These are phyloP conservation scores for Plebejus melissa DNA, from an alignment of 2,888 invertebrate species.

Conservation along the genomic window DNA sequence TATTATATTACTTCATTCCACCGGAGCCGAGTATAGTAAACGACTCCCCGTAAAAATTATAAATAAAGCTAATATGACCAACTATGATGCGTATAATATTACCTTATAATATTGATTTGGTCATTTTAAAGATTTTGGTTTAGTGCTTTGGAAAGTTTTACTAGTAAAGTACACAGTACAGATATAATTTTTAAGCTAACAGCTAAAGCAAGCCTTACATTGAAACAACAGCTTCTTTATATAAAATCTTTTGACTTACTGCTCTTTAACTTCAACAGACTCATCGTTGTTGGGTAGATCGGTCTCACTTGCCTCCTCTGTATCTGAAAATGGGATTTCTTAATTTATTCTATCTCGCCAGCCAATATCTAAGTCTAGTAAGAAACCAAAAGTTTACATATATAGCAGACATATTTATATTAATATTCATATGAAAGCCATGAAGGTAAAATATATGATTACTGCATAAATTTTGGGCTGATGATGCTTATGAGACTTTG, in stretches of 20 bases:
- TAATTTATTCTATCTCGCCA: too few species aligned
- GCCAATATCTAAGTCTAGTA: neutral
- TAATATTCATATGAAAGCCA: neutral
- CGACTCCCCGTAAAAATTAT: too few species aligned
- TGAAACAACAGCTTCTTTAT: neutral
- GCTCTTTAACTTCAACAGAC: slow-evolving; percentile 92
- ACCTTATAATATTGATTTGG: too few species aligned
- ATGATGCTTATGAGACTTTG: neutral
- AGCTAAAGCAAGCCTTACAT: too few species aligned
- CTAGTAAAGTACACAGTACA: too few species aligned
- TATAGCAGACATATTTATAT: neutral
- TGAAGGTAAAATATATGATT: neutral
- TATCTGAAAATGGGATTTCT: slow-evolving; percentile 76
- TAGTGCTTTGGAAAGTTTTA: too few species aligned
- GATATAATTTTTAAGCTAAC: too few species aligned
- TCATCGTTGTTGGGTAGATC: slow-evolving; percentile 90
- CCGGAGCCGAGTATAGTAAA: too few species aligned
- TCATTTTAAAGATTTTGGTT: too few species aligned
- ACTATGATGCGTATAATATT: too few species aligned
- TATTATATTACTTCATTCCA: too few species aligned
- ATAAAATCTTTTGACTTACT: slow-evolving; percentile 75
- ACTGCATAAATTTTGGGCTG: neutral
- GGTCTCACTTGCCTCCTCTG: slow-evolving; percentile 98
- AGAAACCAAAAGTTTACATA: neutral
- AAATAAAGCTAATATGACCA: too few species aligned